Evolutionary conservation across 2,888 invertebrate genomes (phyloP).

Genomic region (Drosophila borborema): DNA sequence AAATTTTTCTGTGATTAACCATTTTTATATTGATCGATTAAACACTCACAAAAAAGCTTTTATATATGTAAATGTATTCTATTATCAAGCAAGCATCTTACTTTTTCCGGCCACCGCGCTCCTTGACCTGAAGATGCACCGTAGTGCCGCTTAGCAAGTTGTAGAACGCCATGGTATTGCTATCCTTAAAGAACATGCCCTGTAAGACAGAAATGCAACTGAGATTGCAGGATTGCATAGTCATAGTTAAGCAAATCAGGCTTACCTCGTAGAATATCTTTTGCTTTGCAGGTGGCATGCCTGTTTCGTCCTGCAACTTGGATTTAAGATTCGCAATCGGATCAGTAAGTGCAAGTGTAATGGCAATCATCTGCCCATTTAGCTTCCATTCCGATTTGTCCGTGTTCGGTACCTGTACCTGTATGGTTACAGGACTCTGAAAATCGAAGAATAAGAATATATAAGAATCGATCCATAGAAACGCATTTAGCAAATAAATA

Average conservation of each 20-base stretch:
- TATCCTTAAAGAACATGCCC: constrained; percentile 99
- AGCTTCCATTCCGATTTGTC: constrained; percentile 98
- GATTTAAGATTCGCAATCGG: constrained; percentile 94
- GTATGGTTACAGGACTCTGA: constrained; percentile 91
- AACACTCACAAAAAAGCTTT: constrained; percentile 61
- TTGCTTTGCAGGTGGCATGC: constrained; percentile 98
- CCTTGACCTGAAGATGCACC: constrained; percentile 96
- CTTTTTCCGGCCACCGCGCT: constrained; percentile 98
- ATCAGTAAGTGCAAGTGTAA: constrained; percentile 92
- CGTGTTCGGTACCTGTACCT: constrained; percentile 92
- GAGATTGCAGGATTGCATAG: neutral
- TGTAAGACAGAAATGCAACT: constrained; percentile 84
- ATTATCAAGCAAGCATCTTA: constrained; percentile 85
- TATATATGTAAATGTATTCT: constrained; percentile 31
- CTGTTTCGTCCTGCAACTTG: constrained; percentile 92
- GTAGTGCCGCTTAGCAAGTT: constrained; percentile 94
- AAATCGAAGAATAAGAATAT: neutral
- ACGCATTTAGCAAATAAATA: too few species aligned
- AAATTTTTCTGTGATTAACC: constrained; percentile 68
- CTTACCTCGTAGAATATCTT: constrained; percentile 96
- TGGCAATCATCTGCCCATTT: constrained; percentile 93
- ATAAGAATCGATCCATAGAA: neutral
- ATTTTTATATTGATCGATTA: constrained; percentile 65
- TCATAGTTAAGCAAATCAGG: neutral
- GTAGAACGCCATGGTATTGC: constrained; percentile 97